Conservation (phyloP, 2,888 invertebrate species). For the Hemaris fuciformis region DNA sequence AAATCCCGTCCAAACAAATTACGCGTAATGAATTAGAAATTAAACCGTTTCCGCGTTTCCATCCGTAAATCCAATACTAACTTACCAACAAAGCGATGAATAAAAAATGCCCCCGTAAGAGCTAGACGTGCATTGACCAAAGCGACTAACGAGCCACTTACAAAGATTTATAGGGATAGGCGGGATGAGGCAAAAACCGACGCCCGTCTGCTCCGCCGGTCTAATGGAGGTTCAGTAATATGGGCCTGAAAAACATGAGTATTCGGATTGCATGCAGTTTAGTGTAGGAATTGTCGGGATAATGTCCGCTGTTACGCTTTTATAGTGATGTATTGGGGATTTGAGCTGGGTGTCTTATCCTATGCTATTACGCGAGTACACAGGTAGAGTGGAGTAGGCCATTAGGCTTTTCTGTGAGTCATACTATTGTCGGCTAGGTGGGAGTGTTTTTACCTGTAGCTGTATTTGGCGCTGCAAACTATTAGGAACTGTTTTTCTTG, state of each 20-base stretch:
- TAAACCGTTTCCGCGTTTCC: background rate
- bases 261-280: slow-evolving; percentile 50
- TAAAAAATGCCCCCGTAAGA: slow-evolving; percentile 55
- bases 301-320: slow-evolving; percentile 12
- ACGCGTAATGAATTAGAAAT: slow-evolving; percentile 5
- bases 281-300: slow-evolving; percentile 34
- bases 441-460: background rate
- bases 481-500: background rate
- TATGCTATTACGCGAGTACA: background rate
- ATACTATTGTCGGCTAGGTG: background rate
- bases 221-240: slow-evolving; percentile 49
- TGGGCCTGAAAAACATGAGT: slow-evolving; percentile 46
- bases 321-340: slow-evolving; percentile 10
- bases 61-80: slow-evolving; percentile 29
- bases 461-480: background rate
- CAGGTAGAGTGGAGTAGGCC: background rate
- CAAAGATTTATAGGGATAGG: slow-evolving; percentile 69
- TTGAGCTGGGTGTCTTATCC: background rate
- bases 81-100: slow-evolving; percentile 45
- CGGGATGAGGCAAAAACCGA: slow-evolving; percentile 56
- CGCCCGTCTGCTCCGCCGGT: slow-evolving; percentile 48
- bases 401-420: background rate
- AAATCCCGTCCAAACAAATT: background rate
- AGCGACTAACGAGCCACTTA: slow-evolving; percentile 70
- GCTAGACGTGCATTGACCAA: slow-evolving; percentile 61